Base-by-base conservation (phyloP, 2,113 vertebrate species). In the Rutilus rutilus region DNA sequence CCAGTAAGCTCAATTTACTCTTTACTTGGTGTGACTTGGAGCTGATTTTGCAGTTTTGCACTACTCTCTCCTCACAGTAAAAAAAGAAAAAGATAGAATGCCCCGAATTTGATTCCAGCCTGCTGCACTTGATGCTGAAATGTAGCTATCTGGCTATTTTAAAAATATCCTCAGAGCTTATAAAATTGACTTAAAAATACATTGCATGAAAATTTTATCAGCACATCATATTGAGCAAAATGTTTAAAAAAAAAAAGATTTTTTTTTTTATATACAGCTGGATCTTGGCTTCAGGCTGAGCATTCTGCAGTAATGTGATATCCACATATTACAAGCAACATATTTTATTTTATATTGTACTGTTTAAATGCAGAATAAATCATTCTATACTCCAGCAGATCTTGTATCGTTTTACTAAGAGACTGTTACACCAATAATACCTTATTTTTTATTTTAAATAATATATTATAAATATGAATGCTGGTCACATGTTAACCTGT, bases 161-260 rank as follows among this genome's bases (percentile, higher is more conserved):
- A 69, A 69, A 82, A 82, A 82, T 82, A 82, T 52, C 64, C 45
- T 82, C 42, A 52, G 60, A 82, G 80, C 62, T 69, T 69, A 82
- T 45, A 52, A 50, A 69, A 82, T 23, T 52, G 27, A 65, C 78
- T 65, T 65, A 67, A 42, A 77, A 81, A 81, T 33, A 67, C 80
- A 82, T 52, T 52, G 80, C 78, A 81, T 82, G 25, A 82, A 82
- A 82, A 14, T 52, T 82, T 69, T 65, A 82, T 67, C 62, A 82
- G 79, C 60, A 67, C 62, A 82, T 82, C 39, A 62, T 60, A 11
- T 54, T 81, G 60, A 81, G 60, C 36, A 21, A 30, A 45, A 27
- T 45, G 4, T 33, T 2, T 5, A n/a, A 69, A 21, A 57, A 57
- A 57, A 67, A 23, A 78, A 2, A 33, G 30, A 33, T 33, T 3